These are phyloP conservation scores for Bruchidius siliquastri DNA, from an alignment of 2,888 invertebrate genomes.

Conservation along the genomic window DNA sequence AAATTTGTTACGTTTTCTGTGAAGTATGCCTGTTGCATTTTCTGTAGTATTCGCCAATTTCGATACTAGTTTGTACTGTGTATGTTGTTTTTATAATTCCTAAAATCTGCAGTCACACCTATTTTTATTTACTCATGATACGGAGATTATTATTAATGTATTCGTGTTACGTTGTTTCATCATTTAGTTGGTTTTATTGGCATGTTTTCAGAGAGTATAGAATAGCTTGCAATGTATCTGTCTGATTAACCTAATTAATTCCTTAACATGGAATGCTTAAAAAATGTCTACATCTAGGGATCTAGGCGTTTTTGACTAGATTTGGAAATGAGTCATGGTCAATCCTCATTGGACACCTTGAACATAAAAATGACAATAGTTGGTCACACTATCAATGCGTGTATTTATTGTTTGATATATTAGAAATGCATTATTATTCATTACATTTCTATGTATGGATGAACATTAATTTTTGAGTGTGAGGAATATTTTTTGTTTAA, in stretches of 20 bases:
- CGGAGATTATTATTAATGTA: not conserved
- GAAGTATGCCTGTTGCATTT: not conserved
- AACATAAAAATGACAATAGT: too few species aligned
- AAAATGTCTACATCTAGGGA: too few species aligned
- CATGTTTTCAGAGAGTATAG: too few species aligned
- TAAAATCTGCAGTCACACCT: not conserved
- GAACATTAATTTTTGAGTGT: not conserved
- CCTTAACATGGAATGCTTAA: too few species aligned
- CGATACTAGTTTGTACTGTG: not conserved
- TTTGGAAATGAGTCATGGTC: too few species aligned
- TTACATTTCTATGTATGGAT: not conserved
- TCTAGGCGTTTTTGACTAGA: too few species aligned
- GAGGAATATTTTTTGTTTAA: not conserved
- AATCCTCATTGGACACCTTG: too few species aligned
- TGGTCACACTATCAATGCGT: too few species aligned
- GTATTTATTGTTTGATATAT: too few species aligned
- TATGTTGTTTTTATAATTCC: not conserved
- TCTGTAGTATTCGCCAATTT: not conserved
- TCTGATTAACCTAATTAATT: too few species aligned
- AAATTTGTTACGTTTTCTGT: not conserved
- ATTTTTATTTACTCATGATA: not conserved
- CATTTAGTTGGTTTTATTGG: not conserved
- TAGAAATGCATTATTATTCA: too few species aligned
- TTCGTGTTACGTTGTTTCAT: not conserved
- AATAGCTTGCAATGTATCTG: too few species aligned